Evolutionary conservation across 2,797 vertebrate genomes (phyloP).

Genomic region (Sarcoramphus papa): DNA sequence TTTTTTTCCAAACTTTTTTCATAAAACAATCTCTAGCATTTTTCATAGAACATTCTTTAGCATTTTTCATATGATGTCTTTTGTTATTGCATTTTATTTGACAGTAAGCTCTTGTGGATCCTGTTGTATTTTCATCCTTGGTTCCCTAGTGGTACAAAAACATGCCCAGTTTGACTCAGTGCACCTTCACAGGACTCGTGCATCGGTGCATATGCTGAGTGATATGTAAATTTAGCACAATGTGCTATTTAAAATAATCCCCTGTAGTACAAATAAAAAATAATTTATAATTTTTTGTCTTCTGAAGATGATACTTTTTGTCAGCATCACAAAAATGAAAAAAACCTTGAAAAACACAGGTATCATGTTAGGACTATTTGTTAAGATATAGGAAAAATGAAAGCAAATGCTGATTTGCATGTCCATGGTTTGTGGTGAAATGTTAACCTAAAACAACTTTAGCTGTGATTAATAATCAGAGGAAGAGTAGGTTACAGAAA

Average conservation of each 20-base stretch:
- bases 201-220: neutral
- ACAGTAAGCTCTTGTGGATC: neutral
- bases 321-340: neutral
- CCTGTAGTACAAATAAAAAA: neutral
- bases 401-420: slow-evolving; percentile 16
- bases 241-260: neutral
- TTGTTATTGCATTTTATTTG: neutral
- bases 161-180: neutral
- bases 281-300: neutral
- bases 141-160: neutral
- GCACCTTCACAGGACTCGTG: neutral
- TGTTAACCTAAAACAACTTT: neutral
- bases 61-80: neutral
- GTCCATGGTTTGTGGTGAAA: neutral
- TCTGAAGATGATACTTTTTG: neutral
- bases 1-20: neutral
- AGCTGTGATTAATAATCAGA: neutral
- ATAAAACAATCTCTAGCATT: neutral
- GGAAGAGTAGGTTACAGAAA: neutral
- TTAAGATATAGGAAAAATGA: neutral
- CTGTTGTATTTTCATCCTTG: neutral
- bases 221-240: neutral
- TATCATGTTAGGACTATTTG: neutral
- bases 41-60: neutral
- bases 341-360: neutral